Evolutionary conservation across 2,888 invertebrate species (phyloP), one percentile per base, ranked within the genome.

Genomic region (Melieria picta): DNA sequence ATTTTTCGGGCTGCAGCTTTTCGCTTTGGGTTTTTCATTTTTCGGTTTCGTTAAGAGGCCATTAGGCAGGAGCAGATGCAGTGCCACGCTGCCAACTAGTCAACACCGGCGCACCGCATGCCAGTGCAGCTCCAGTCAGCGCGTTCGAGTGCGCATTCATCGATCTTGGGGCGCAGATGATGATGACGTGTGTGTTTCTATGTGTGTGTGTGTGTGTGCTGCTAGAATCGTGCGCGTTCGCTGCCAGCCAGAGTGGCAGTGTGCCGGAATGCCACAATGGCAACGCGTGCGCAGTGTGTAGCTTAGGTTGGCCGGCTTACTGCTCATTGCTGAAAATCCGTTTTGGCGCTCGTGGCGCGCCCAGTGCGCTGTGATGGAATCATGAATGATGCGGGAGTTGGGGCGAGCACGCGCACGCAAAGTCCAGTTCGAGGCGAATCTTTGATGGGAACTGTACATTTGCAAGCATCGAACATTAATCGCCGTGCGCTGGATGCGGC

Each of bases 391-490:
- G 80, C 83, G 82, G 83, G 82, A 82, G 81, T 70, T 70, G 69
- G 69, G 65, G 72, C 72, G 68, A 72, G 68, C 73, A 58, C 30
- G 50, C 42, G 50, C 10, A 60, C 60, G 56, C 66, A 30, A 30
- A 30, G 30, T 30, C 30, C 30, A 30, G 30, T 30, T 69, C 62
- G 65, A 47, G 45, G 43, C 77, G 13, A 52, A 74, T 80, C 80
- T 83, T 82, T 84, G 83, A 82, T 84, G 84, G 82, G 83, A 83
- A 83, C 83, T 83, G 84, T 84, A 84, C 83, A 83, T 84, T 83
- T 83, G 82, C 83, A 83, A 82, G 30, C 30, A 82, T 82, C 81
- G 82, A 82, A 83, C 82, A 82, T 84, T 84, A 83, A 83, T 84
- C 83, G 82, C 83, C 82, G 30, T 2, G 2, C 30, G 30, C 30